Conservation (phyloP, 2,113 vertebrate genomes). For the Ceyx cyanopectus region DNA sequence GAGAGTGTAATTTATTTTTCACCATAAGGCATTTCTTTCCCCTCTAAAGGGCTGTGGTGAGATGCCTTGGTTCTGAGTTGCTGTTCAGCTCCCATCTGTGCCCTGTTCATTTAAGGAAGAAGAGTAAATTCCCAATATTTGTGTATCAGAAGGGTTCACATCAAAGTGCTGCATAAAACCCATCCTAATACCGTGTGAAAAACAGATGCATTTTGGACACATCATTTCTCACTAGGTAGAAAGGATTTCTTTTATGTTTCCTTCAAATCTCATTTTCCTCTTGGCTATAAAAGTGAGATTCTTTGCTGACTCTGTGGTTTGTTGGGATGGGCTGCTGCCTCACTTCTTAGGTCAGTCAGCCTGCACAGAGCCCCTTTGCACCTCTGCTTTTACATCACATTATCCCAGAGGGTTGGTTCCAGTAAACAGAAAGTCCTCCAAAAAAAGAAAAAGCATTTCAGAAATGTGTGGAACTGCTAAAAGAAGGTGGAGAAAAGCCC, state of each 20-base stretch:
- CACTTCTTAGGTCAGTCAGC: not conserved
- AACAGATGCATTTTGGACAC: not conserved
- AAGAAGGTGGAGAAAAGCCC: not conserved
- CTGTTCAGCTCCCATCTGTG: not conserved
- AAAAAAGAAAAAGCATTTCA: not conserved
- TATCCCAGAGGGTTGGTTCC: not conserved
- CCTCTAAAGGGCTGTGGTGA: not conserved
- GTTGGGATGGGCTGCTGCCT: not conserved
- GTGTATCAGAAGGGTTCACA: not conserved
- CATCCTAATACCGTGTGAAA: not conserved
- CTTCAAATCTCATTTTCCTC: conserved; percentile 29
- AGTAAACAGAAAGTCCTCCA: not conserved
- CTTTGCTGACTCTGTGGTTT: conserved; percentile 19
- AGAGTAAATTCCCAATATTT: not conserved
- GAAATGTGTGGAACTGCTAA: not conserved
- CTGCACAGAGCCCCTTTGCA: not conserved
- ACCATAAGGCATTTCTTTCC: not conserved
- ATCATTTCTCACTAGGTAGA: not conserved
- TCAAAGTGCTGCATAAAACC: not conserved
- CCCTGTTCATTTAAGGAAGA: not conserved
- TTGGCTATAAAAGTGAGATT: not conserved
- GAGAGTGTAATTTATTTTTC: not conserved
- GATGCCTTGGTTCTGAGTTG: not conserved
- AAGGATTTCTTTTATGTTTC: not conserved
- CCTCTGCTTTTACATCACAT: not conserved